Evolutionary conservation across 2,888 invertebrate genomes (phyloP), one percentile per base, ranked within the genome.

Genomic region (Trissoscelio sp.): DNA sequence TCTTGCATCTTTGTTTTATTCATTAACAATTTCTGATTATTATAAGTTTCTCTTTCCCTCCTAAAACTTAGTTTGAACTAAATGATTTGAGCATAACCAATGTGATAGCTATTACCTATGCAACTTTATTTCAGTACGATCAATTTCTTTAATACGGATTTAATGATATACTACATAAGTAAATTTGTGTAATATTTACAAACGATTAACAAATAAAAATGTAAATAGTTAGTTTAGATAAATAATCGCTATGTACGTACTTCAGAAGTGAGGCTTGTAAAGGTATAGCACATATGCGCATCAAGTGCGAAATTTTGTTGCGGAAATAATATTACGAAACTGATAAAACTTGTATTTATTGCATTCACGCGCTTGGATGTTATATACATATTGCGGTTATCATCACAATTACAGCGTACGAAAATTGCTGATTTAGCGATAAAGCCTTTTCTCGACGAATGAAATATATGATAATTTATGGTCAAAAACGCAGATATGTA

Each of bases 381-480:
- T 70, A 46, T 66, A 67, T 18, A 64, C 64, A 72, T 64, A 74
- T 69, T 58, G 31, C 53, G 24, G 55, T 81, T 81, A 81, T 81
- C 75, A 39, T 24, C 39, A 58, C 70, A 81, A 81, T 81, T 75
- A 81, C 31, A 37, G 51, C 14, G 34, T 34, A 57, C 53, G 70
- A 75, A 75, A 81, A 81, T 81, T 75, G 75, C 80, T 70, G 75
- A 81, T 81, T 55, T 60, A 53, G 9, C 22, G 81, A 81, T 81
- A 81, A 67, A 51, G 64, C 66, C 75, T 70, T 60, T 75, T 57
- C 80, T 51, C 74, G 57, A 74, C 80, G 44, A 58, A 69, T 58
- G 62, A 70, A 74, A 74, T 62, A 70, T 58, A 60, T 53, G 72
- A 81, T 72, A 75, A 75, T 80, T 70, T 64, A 75, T 70, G 31